These are phyloP conservation scores for Oligia latruncula DNA, from an alignment of 2,888 invertebrate genomes.

Conservation along the genomic window DNA sequence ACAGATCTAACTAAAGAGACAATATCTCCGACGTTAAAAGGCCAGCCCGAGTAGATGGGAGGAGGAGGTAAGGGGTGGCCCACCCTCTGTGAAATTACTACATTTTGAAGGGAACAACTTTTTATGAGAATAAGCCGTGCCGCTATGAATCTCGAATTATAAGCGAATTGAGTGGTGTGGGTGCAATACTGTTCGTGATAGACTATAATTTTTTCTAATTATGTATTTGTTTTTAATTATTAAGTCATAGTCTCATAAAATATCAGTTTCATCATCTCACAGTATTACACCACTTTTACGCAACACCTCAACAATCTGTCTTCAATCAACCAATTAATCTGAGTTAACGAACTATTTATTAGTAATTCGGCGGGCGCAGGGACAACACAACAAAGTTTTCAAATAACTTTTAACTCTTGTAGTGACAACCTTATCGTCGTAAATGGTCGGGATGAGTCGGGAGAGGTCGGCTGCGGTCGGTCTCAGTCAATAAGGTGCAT, in stretches of 20 bases:
- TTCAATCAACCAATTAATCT: constrained; percentile 69
- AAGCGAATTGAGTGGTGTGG: constrained; percentile 80
- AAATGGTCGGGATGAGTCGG: constrained; percentile 76
- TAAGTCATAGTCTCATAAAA: background rate
- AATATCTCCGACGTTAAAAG: constrained; percentile 90
- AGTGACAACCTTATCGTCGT: constrained; percentile 78
- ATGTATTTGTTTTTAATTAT: background rate
- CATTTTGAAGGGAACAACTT: constrained; percentile 90
- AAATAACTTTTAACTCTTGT: constrained; percentile 78
- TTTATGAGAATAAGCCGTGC: constrained; percentile 90
- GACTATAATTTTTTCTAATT: constrained; percentile 26
- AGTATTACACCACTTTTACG: constrained; percentile 46
- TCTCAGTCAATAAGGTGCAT: constrained; percentile 86
- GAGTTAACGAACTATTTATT: constrained; percentile 74
- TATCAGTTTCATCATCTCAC: constrained; percentile 16
- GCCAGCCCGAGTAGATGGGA: constrained; percentile 84
- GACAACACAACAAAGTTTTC: constrained; percentile 74
- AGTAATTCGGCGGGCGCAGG: constrained; percentile 68
- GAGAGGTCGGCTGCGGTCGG: constrained; percentile 78
- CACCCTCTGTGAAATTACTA: constrained; percentile 88
- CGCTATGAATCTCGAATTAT: constrained; percentile 89
- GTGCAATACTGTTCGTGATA: constrained; percentile 51
- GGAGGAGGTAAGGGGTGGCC: constrained; percentile 73
- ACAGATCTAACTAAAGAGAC: constrained; percentile 89
- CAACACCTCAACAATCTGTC: constrained; percentile 50